Base-by-base conservation (phyloP, 92 coral and sea anemone species). In the Epizoanthus scotinus region DNA sequence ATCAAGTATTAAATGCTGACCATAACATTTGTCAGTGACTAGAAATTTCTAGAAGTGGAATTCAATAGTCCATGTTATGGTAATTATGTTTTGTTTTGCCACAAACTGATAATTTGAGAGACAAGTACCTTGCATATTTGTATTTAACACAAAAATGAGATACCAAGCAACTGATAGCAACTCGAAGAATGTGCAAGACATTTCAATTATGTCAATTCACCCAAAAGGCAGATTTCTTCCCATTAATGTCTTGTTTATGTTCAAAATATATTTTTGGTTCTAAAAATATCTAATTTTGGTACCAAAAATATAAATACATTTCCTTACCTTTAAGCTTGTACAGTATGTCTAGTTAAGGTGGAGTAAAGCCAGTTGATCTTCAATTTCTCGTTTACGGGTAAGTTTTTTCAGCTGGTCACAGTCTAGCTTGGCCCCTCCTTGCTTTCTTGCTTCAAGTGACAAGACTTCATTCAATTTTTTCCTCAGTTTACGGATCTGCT, bases 351-450 rank as follows among this genome's bases (percentile, higher is more conserved):
- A 88, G 86, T 84, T 81, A 42, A 84, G 56, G 10, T 82, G 77
- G 26, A 88, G 83, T 38, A 84, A 64, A 25, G 91, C 91, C 84
- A 93, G 85, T 55, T 93, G 92, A 13, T 87, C 92, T 69, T 93
- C 97, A 25, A 90, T 82, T 24, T 93, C 97, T 53, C 65, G 67
- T 84, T 88, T 93, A 44, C 97, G 87, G n/a, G 92, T 82, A 66
- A 93, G 83, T 82, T 93, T 93, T 80, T 93, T 93, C 59, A 93
- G 74, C 75, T 93, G 97, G 83, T 93, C 97, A 40, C 97, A 93
- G 84, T 93, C 97, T 54, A 93, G 67, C 38, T 86, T 87, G 24
- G 67, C 90, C 58, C 97, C 97, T 21, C 83, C 64, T 14, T 57
- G 73, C 77, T 69, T 81, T 57, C 90, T 93, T 44, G 70, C 79